A percentile compares a stretch with the other conserved stretches of the same genome.
Evolutionary conservation across 2,113 vertebrate genomes (phyloP).

Genomic region (Prionailurus viverrinus): DNA sequence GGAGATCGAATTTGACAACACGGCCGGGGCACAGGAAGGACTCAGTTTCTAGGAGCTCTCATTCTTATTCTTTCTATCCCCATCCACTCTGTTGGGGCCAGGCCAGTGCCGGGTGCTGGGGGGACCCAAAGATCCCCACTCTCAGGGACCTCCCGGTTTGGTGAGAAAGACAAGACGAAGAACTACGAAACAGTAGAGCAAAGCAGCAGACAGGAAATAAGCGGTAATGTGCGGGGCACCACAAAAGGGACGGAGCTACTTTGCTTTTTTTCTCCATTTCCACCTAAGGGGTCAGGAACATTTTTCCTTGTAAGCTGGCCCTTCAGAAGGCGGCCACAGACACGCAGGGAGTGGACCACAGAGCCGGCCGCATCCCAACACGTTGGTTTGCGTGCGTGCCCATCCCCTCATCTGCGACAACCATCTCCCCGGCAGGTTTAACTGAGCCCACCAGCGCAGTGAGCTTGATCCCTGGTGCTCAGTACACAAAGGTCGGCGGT

Average conservation of each 20-base stretch:
- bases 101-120: background rate
- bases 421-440: background rate
- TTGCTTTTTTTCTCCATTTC: background rate
- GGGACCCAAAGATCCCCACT: background rate
- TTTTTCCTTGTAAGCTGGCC: background rate
- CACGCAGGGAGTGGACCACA: background rate
- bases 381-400: background rate
- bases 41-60: fast-evolving
- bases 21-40: background rate
- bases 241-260: background rate
- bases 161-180: background rate
- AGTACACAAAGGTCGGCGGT: background rate
- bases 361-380: background rate
- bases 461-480: background rate
- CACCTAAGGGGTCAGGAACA: background rate
- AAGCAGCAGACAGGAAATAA: background rate
- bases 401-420: background rate
- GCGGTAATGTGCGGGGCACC: background rate
- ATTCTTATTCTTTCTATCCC: background rate
- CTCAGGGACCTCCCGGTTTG: background rate
- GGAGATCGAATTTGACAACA: background rate
- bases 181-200: background rate
- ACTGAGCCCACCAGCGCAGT: background rate
- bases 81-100: background rate
- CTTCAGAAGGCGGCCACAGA: background rate